Conservation (phyloP, 2,888 invertebrate species). For the Drosophila kuntzei region DNA sequence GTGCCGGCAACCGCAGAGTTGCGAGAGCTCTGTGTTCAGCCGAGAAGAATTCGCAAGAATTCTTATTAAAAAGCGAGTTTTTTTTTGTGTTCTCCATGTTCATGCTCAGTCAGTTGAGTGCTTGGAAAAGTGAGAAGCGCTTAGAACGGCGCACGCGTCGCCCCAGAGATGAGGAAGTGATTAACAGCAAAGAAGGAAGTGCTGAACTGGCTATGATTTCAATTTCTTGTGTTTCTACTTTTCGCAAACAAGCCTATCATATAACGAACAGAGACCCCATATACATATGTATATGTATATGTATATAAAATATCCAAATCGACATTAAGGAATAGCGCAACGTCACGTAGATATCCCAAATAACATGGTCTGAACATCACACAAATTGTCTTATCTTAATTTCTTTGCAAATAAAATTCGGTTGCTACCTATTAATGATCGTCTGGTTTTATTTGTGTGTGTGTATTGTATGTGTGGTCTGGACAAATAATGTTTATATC, state of each 20-base stretch:
- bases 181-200: slow-evolving; percentile 78
- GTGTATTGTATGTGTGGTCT: slow-evolving; percentile 10
- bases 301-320: slow-evolving; percentile 2
- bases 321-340: slow-evolving; percentile 29
- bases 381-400: slow-evolving; percentile 52
- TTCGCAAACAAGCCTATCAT: slow-evolving; percentile 50
- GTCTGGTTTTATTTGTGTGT: slow-evolving; percentile 30
- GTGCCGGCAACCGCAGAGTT: slow-evolving; percentile 44
- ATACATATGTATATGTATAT: not conserved
- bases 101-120: slow-evolving; percentile 15
- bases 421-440: slow-evolving; percentile 41
- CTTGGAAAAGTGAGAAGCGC: slow-evolving; percentile 79
- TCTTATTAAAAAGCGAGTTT: slow-evolving; percentile 80
- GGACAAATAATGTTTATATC: slow-evolving; percentile 40
- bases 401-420: slow-evolving; percentile 68
- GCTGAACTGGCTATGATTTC: slow-evolving; percentile 73
- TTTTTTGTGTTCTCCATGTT: slow-evolving; percentile 47
- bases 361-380: slow-evolving; percentile 5
- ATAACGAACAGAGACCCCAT: not conserved
- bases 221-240: slow-evolving; percentile 69
- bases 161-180: slow-evolving; percentile 78
- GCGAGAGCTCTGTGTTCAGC: slow-evolving; percentile 28
- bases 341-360: slow-evolving; percentile 37
- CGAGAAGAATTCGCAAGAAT: slow-evolving; percentile 76
- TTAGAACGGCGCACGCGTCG: slow-evolving; percentile 78